Base-by-base conservation (phyloP, 2,113 vertebrate genomes). In the Hippocampus abdominalis region DNA sequence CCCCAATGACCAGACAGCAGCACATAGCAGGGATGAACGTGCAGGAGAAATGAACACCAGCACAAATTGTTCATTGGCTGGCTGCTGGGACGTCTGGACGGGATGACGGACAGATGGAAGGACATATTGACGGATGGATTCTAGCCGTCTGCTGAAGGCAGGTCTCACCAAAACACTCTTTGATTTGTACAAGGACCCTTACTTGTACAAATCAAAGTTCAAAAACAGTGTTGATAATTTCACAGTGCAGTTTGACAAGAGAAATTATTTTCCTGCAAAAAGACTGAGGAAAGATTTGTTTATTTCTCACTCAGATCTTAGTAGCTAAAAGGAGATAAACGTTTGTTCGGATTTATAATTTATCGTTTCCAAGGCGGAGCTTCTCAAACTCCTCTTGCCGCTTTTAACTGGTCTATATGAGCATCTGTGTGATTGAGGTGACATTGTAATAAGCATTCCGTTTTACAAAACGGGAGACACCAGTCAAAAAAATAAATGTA, bases 1-100 rank as follows among this genome's bases (percentile, higher is more conserved):
- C 86, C 84, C 80, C 73, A 81, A 79, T 84, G 89, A 86, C 80
- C 85, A 86, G 79, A 81, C 64, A 76, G 70, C 68, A 68, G 74
- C 76, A 59, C 70, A 54, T 69, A 80, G 75, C 71, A 75, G 75
- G 72, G 74, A 74, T 61, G 72, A 76, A 81, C 77, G 79, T 78
- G 75, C 29, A 16, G 70, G 72, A 84, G 78, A 79, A 76, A 81
- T 76, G 72, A 80, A 82, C 77, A 82, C 66, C 71, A 67, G 67
- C 36, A 32, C 29, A 20, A 12, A 48, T 74, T 62, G 48, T 64
- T 68, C 75, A 66, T 69, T 70, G 6, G 57, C 25, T 51, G 63
- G 51, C 66, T 75, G 64, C 62, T 74, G 20, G 54, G 66, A 72
- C 57, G 68, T 9, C 61, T 74, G 72, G 44, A 44, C 27, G 57